These are phyloP conservation scores for Macquaria australasica DNA, from an alignment of 2,113 vertebrate genomes.

Conservation along the genomic window DNA sequence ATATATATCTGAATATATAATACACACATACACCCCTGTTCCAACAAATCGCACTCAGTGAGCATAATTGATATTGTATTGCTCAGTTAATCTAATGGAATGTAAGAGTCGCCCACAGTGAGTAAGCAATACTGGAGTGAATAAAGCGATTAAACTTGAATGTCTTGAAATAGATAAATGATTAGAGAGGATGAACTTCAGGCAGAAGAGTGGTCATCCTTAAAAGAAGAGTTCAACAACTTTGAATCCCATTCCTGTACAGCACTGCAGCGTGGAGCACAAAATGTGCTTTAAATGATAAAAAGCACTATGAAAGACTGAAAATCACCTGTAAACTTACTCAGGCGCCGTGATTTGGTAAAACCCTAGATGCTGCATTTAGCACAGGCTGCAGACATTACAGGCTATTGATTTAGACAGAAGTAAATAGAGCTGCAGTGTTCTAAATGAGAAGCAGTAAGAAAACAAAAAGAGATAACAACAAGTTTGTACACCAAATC, in stretches of 20 bases:
- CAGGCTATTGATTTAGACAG: conserved; percentile 34
- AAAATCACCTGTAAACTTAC: conserved; percentile 9
- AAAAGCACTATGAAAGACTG: conserved; percentile 9
- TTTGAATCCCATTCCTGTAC: conserved; percentile 32
- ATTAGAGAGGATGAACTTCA: conserved; percentile 41
- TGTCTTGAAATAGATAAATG: conserved; percentile 58
- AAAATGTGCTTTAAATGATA: conserved; percentile 29
- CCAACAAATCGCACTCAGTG: conserved; percentile 40
- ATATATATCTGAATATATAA: background rate
- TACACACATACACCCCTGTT: background rate
- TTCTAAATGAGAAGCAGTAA: conserved; percentile 31
- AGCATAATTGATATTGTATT: conserved; percentile 51
- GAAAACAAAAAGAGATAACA: background rate
- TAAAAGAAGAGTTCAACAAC: conserved; percentile 28
- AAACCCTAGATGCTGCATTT: conserved; percentile 3
- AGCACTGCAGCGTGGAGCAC: conserved; percentile 6
- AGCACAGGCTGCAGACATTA: conserved; percentile 6
- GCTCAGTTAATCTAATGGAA: conserved; percentile 53
- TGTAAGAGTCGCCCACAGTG: conserved; percentile 15
- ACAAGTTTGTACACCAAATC: conserved; percentile 7
- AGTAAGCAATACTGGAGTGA: conserved; percentile 49
- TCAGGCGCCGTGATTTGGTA: background rate
- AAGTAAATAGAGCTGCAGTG: background rate
- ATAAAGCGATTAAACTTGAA: conserved; percentile 47
- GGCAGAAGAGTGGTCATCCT: conserved; percentile 10